Base-by-base conservation (phyloP, 2,888 invertebrate genomes). In the Dasypogon diadema region DNA sequence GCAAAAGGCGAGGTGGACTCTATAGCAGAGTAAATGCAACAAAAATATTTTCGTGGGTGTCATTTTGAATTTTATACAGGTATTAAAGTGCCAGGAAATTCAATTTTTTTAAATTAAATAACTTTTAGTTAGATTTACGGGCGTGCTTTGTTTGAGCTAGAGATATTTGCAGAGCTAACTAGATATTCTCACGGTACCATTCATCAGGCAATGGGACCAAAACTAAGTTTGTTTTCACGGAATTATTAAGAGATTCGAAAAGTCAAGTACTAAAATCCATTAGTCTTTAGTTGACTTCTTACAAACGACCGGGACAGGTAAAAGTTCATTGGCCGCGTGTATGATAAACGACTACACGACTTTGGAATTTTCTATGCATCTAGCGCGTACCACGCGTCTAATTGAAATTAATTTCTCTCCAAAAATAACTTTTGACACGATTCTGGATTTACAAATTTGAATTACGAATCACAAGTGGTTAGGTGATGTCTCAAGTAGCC, bases 401-500 rank as follows among this genome's bases (percentile, higher is more conserved):
- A 77, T 77, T 77, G 77, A 70, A 77, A 77, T 77, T 74, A 77
- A 77, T 77, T 74, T 58, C 56, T 30, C 55, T 75, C 75, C 70
- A 46, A 34, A 74, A 74, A 74, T 74, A 74, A 58, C 30, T 26
- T 16, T 58, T 58, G 58, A 58, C 58, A 58, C 30, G 24, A 58
- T 58, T 58, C 58, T 30, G 26, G 16, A 26, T 30, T 58, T 5
- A n/a, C 48, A 12, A 48, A 5, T 16, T 14, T 5, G 2, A 48
- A 48, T 12, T 48, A 48, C 48, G 8, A 48, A 48, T 48, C 48
- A 10, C 48, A n/a, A 48, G n/a, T n/a, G 5, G 4, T 16, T 14
- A 10, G 14, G 48, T 14, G 16, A n/a, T n/a, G n/a, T n/a, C n/a
- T n/a, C n/a, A n/a, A n/a, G n/a, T n/a, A n/a, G n/a, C n/a, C n/a